Conservation (phyloP, 2,797 vertebrate species). For the Squalus acanthias region DNA sequence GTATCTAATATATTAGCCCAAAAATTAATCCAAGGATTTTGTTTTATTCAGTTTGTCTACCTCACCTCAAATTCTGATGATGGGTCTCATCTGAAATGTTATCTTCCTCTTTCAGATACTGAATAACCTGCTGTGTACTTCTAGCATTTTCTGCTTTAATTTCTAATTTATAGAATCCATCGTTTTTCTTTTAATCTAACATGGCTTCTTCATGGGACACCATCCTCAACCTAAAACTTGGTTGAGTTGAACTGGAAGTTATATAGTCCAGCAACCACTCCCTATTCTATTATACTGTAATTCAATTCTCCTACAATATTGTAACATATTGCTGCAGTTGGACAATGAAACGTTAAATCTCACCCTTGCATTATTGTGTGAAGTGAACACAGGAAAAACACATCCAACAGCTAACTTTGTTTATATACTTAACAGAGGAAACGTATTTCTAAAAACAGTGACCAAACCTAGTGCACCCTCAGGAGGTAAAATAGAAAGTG, state of each 20-base stretch:
- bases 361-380: background rate
- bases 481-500: background rate
- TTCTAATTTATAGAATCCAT: background rate
- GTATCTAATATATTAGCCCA: background rate
- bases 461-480: background rate
- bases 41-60: background rate
- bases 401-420: no score
- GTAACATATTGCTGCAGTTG: background rate
- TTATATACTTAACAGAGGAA: no score
- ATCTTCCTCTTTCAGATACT: background rate
- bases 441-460: no score
- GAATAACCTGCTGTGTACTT: background rate
- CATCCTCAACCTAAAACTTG: background rate
- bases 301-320: background rate
- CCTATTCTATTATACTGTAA: background rate
- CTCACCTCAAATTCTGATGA: background rate
- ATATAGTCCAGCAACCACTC: background rate
- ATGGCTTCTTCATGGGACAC: background rate
- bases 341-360: background rate
- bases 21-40: background rate
- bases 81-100: background rate
- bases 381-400: background rate
- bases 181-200: background rate
- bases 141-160: background rate
- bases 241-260: background rate